These are phyloP conservation scores for Oophaga pumilio DNA, from an alignment of 2,113 vertebrate genomes.

Conservation along the genomic window DNA sequence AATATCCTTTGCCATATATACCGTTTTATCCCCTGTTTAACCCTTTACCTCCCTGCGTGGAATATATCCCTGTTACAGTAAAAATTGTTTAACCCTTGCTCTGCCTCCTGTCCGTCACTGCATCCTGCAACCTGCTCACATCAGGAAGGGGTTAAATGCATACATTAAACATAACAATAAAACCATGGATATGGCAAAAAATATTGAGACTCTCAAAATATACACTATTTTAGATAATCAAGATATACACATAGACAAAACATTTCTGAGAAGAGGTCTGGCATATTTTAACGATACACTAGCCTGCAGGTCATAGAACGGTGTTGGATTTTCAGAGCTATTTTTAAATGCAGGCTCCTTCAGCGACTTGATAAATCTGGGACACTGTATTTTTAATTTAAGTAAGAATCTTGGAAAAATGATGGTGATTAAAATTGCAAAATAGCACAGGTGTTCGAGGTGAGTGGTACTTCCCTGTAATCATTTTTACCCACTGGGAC, in stretches of 20 bases:
- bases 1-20: no score
- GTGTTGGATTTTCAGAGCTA: background rate
- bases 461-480: conserved; percentile 6
- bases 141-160: background rate
- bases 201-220: background rate
- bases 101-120: no score
- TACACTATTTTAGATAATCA: background rate
- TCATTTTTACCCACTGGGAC: conserved; percentile 25
- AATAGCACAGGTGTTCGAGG: conserved; percentile 24
- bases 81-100: no score
- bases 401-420: conserved; percentile 39
- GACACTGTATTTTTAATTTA: conserved; percentile 32
- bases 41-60: no score
- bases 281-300: background rate
- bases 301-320: conserved; percentile 17
- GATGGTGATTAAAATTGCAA: conserved; percentile 39
- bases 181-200: background rate
- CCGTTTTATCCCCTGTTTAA: no score
- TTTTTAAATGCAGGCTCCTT: background rate
- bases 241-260: background rate
- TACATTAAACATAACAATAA: background rate
- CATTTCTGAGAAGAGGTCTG: background rate
- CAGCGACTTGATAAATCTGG: conserved; percentile 15
- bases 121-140: no score
- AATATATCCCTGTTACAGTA: no score